Conservation (phyloP, 2,888 invertebrate species). For the Melieria omissa region DNA sequence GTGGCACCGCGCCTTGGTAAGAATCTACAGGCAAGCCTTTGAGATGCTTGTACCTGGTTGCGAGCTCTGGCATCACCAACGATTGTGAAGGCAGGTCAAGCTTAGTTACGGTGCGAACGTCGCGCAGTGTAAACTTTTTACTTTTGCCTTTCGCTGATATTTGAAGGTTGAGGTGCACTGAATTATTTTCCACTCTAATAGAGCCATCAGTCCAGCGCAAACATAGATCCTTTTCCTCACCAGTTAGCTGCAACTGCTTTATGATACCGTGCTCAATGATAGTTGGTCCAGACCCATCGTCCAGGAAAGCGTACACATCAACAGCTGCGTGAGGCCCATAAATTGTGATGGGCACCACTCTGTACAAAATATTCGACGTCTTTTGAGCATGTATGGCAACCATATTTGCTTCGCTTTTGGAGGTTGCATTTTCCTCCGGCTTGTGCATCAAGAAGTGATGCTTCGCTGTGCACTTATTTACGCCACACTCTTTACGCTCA, state of each 20-base stretch:
- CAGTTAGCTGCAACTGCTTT: constrained; percentile 19
- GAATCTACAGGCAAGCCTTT: constrained; percentile 16
- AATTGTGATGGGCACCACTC: too few species aligned
- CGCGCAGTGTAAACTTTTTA: constrained; percentile 18
- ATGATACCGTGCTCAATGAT: constrained; percentile 31
- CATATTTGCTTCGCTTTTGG: not conserved
- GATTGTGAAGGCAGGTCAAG: constrained; percentile 38
- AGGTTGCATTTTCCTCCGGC: not conserved
- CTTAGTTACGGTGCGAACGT: constrained; percentile 24
- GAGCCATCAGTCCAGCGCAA: constrained; percentile 25
- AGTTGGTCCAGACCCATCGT: constrained; percentile 22
- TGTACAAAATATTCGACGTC: not conserved
- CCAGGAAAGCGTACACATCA: not conserved
- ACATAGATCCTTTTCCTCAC: constrained; percentile 33
- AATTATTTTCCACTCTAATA: constrained; percentile 24
- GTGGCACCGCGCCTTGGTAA: not conserved
- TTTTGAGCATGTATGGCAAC: not conserved
- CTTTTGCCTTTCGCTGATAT: constrained; percentile 22
- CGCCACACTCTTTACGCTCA: not conserved
- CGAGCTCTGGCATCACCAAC: constrained; percentile 19
- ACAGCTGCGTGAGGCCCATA: not conserved
- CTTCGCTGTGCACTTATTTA: not conserved
- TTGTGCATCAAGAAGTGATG: not conserved
- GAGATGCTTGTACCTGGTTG: constrained; percentile 28
- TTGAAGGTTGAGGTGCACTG: constrained; percentile 16